A percentile compares a stretch with the other conserved stretches of the same genome.
These are phyloP conservation scores for Ochropleura leucogaster DNA, from an alignment of 2,888 invertebrate species.

Conservation along the genomic window DNA sequence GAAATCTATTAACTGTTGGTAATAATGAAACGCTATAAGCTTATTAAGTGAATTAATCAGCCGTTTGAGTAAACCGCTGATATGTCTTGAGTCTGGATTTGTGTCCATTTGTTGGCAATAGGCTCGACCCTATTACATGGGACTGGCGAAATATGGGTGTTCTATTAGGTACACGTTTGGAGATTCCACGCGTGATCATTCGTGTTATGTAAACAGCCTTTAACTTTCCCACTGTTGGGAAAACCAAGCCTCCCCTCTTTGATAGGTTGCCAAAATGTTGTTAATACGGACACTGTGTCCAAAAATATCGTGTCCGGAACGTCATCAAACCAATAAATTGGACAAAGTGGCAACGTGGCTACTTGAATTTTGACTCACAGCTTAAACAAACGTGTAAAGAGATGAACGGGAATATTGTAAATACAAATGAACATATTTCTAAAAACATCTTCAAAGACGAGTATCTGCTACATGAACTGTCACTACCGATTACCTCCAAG, in stretches of 20 bases:
- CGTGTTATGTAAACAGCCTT: no score
- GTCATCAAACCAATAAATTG: no score
- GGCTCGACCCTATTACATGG: no score
- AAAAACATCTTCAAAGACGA: neutral
- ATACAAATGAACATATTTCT: neutral
- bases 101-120: no score
- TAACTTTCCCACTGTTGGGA: neutral
- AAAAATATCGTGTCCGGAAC: no score
- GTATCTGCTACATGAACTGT: conserved; percentile 11
- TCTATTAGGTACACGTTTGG: no score
- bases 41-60: neutral
- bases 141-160: no score
- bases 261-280: neutral
- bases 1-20: conserved; percentile 1
- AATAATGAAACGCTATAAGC: neutral
- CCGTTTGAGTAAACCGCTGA: no score
- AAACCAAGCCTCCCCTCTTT: neutral
- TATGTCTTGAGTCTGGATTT: no score
- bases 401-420: no score
- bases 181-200: no score
- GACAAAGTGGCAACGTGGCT: neutral
- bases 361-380: neutral
- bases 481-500: conserved; percentile 6
- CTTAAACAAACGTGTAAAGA: neutral
- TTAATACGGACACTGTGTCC: no score